Conservation (phyloP, 2,888 invertebrate species). For the Xestobium rufovillosum region DNA sequence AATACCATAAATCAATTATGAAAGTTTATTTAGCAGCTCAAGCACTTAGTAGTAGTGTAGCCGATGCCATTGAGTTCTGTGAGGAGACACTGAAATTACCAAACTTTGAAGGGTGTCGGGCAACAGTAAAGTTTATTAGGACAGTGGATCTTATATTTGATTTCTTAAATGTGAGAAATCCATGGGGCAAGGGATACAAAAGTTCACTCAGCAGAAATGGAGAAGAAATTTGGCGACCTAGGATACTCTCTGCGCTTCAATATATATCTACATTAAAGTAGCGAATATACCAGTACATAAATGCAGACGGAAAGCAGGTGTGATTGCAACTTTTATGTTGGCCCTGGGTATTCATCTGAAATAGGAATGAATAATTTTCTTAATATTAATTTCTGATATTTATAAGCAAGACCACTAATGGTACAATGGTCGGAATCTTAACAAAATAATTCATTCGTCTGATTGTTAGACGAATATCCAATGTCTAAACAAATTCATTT, state of each 20-base stretch:
- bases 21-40: conserved; percentile 14
- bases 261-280: conserved; percentile 4
- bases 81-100: conserved; percentile 18
- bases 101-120: conserved; percentile 20
- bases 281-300: neutral
- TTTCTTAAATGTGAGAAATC: conserved; percentile 23
- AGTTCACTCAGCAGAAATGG: conserved; percentile 10
- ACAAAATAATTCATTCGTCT: too few relatives aligned
- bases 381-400: too few relatives aligned
- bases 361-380: too few relatives aligned
- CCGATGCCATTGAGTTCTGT: conserved; percentile 25
- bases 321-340: conserved; percentile 1
- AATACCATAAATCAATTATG: neutral
- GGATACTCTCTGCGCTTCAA: conserved; percentile 6
- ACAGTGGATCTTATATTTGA: conserved; percentile 26
- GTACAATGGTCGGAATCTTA: too few relatives aligned
- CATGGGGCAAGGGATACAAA: conserved; percentile 14
- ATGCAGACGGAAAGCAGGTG: conserved; percentile 4
- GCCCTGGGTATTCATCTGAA: too few relatives aligned
- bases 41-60: conserved; percentile 18
- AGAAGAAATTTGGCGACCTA: neutral
- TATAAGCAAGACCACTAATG: too few relatives aligned
- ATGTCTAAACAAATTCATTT: too few relatives aligned
- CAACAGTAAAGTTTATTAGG: conserved; percentile 22
- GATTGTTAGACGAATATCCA: too few relatives aligned